Evolutionary conservation across 2,113 vertebrate species (phyloP).

Genomic region (Grammomys surdaster): DNA sequence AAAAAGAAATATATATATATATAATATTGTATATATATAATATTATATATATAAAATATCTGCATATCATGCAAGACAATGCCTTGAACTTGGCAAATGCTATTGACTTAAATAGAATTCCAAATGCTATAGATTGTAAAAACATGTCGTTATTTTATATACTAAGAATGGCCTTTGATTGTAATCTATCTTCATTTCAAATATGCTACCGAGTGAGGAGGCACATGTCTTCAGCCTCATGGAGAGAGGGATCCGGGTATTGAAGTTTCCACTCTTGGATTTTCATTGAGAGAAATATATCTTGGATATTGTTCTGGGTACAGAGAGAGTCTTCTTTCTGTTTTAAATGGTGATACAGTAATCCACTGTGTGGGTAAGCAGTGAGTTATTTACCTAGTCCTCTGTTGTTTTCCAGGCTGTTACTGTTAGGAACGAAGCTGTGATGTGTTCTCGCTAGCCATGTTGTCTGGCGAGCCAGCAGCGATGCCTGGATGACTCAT

Average conservation of each 20-base stretch:
- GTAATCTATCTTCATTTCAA: slow-evolving; percentile 49
- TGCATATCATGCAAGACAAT: neutral
- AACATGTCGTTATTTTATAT: slow-evolving; percentile 42
- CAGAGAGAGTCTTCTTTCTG: neutral
- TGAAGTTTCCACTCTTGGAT: neutral
- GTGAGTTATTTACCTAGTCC: slow-evolving; percentile 66
- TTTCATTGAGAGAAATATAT: slow-evolving; percentile 55
- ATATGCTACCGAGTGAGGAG: slow-evolving; percentile 19
- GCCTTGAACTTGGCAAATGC: neutral
- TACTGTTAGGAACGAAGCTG: slow-evolving; percentile 22
- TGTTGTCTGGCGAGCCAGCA: slow-evolving; percentile 32
- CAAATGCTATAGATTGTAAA: slow-evolving; percentile 22
- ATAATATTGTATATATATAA: too few relatives aligned
- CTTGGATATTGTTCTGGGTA: slow-evolving; percentile 35
- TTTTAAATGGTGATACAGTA: slow-evolving; percentile 40
- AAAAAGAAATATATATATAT: neutral
- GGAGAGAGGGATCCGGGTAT: neutral
- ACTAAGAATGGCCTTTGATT: slow-evolving; percentile 46
- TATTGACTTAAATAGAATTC: slow-evolving; percentile 5
- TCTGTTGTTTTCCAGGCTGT: slow-evolving; percentile 39
- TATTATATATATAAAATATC: too few relatives aligned
- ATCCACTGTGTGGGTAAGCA: slow-evolving; percentile 26
- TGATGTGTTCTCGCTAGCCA: slow-evolving; percentile 31
- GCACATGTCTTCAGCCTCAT: neutral
- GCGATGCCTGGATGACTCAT: neutral